Evolutionary conservation across 2,888 invertebrate genomes (phyloP).

Genomic region (Metellina segmentata): DNA sequence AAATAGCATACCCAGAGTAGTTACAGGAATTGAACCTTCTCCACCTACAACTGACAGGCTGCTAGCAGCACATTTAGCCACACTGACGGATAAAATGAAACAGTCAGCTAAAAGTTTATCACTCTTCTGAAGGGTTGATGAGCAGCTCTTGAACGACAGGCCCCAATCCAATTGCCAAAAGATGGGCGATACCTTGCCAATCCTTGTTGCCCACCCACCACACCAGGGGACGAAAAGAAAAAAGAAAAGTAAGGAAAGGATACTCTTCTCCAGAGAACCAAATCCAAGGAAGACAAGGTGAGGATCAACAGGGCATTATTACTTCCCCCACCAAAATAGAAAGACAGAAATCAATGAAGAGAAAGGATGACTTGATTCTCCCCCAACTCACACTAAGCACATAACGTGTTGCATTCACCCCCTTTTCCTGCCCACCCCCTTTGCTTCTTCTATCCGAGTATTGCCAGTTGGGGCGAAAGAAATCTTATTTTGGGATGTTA

Average conservation of each 20-base stretch:
- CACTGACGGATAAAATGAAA: too few species aligned
- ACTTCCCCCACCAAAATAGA: conserved; percentile 34
- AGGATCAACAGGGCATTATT: conserved; percentile 45
- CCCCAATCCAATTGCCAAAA: not conserved
- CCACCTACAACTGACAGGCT: too few species aligned
- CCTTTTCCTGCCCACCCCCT: not conserved
- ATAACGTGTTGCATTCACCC: conserved; percentile 54
- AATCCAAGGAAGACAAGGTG: conserved; percentile 55
- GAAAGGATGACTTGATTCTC: conserved; percentile 50
- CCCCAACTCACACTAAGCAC: not conserved
- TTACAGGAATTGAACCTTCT: too few species aligned
- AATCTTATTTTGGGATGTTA: conserved; percentile 8
- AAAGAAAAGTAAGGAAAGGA: conserved; percentile 43
- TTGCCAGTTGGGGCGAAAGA: conserved; percentile 11
- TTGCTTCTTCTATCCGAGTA: not conserved
- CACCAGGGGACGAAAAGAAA: conserved; percentile 20
- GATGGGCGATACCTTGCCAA: conserved; percentile 28
- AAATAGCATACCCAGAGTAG: too few species aligned
- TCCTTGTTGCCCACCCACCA: conserved; percentile 13
- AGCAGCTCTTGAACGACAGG: too few species aligned
- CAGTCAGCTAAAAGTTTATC: too few species aligned
- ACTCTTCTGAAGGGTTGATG: too few species aligned
- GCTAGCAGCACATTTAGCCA: too few species aligned
- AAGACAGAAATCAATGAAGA: conserved; percentile 70
- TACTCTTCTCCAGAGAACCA: not conserved